Percentiles rank a stretch among this genome's conserved stretches.
These are phyloP conservation scores for Equus przewalskii DNA, from an alignment of 2,113 vertebrate genomes.

Conservation along the genomic window DNA sequence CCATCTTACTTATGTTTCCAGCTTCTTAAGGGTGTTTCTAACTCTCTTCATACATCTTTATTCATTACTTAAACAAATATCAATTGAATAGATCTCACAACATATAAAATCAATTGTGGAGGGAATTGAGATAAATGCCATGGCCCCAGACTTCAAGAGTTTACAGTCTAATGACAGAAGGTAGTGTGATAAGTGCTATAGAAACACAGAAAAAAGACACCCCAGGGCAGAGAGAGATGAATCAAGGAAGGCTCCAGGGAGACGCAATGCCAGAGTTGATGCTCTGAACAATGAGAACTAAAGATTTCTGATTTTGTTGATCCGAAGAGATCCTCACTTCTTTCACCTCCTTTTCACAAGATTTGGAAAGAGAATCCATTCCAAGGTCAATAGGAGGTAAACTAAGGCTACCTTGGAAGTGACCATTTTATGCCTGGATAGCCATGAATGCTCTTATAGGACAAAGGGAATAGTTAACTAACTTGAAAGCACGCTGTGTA, in stretches of 20 bases:
- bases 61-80: neutral
- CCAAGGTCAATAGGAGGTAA: neutral
- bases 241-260: neutral
- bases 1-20: neutral
- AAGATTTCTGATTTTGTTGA: neutral
- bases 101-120: neutral
- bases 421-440: neutral
- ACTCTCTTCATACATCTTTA: neutral
- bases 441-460: neutral
- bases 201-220: neutral
- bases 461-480: neutral
- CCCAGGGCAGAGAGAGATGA: neutral
- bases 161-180: neutral
- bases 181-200: neutral
- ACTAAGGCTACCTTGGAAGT: neutral
- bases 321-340: neutral
- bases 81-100: neutral
- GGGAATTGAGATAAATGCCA: neutral
- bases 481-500: neutral
- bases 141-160: neutral
- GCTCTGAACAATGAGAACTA: neutral
- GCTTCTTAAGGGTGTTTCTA: neutral
- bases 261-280: neutral
- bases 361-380: neutral
- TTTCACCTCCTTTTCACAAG: neutral